phyloP scores from a whole-genome alignment of 2,113 vertebrate species.

The Oreochromis aureus region DNA sequence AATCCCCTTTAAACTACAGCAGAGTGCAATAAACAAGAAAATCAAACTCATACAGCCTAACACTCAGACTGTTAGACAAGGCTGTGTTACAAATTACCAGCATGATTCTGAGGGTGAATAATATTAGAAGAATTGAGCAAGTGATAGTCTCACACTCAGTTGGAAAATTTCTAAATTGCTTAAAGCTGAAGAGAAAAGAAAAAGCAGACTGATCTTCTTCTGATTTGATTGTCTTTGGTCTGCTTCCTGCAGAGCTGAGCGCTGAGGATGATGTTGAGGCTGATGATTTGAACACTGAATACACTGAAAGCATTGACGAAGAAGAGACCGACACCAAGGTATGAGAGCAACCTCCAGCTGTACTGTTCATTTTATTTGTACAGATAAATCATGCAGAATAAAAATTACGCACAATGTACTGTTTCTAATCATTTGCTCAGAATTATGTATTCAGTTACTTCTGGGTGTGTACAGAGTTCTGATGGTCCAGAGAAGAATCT shows the following conservation, averaged over 20 bases:
- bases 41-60: not conserved
- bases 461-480: not conserved
- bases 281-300: conserved; percentile 60
- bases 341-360: not conserved
- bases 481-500: not conserved
- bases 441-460: not conserved
- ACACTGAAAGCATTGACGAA: conserved; percentile 70
- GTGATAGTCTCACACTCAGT: not conserved
- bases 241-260: conserved; percentile 63
- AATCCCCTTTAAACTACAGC: not conserved
- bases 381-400: not conserved
- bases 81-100: not conserved
- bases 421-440: not conserved
- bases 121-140: not conserved
- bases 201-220: not conserved
- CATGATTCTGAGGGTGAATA: not conserved
- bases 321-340: conserved; percentile 72
- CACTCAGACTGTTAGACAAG: not conserved
- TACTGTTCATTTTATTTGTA: accelerated
- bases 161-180: not conserved
- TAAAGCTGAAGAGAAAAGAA: not conserved
- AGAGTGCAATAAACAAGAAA: not conserved
- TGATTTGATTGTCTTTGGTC: not conserved
- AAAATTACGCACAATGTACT: not conserved
- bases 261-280: conserved; percentile 56